Evolutionary conservation across 2,888 invertebrate species (phyloP).

Genomic region (Ametastegia equiseti): DNA sequence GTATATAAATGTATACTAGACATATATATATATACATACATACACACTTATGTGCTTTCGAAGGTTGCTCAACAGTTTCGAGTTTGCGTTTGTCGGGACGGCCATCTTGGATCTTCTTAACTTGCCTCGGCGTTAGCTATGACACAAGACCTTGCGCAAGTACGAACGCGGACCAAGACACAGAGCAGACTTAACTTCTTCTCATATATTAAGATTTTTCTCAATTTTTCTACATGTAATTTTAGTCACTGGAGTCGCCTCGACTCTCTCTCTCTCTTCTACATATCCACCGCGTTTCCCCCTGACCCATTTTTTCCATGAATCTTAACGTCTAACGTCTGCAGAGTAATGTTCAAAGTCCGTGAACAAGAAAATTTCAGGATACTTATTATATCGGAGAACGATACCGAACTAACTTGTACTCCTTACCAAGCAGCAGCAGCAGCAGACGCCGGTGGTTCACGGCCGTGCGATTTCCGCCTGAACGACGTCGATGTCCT

Average conservation of each 20-base stretch:
- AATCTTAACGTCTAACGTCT: no score
- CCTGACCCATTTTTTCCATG: no score
- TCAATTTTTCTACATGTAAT: not conserved
- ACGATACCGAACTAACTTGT: not conserved
- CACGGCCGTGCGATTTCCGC: constrained; percentile 68
- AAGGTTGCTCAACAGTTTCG: constrained; percentile 66
- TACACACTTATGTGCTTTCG: constrained; percentile 52
- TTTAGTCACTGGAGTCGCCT: no score
- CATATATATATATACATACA: not conserved
- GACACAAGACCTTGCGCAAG: constrained; percentile 45
- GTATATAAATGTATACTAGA: not conserved
- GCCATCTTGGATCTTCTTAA: constrained; percentile 68
- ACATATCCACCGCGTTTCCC: no score
- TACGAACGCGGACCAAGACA: constrained; percentile 30
- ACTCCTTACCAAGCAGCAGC: not conserved
- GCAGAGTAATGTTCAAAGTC: no score
- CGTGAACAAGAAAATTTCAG: no score
- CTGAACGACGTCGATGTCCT: constrained; percentile 65
- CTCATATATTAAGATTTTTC: not conserved
- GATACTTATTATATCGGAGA: constrained; percentile 49
- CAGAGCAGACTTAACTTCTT: not conserved
- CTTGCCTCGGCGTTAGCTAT: constrained; percentile 39
- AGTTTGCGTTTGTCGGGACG: constrained; percentile 49
- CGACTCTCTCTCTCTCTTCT: no score
- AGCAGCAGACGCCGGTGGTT: constrained; percentile 52